Conservation (phyloP, 2,113 vertebrate species). For the Otis tarda region DNA sequence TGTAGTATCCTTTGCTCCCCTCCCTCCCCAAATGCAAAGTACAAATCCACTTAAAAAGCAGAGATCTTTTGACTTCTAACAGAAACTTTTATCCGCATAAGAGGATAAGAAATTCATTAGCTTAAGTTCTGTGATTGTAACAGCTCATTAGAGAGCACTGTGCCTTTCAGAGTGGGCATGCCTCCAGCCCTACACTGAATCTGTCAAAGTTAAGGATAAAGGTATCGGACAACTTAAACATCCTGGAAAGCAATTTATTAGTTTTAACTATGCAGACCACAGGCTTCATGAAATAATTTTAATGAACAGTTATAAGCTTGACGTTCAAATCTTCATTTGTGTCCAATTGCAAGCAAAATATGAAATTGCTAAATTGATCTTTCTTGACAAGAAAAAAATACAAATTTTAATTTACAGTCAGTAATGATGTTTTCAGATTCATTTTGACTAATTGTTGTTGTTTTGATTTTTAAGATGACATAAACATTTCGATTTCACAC, state of each 20-base stretch:
- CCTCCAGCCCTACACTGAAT: neutral
- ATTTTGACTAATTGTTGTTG: neutral
- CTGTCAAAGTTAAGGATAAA: conserved; percentile 50
- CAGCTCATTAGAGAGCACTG: conserved; percentile 34
- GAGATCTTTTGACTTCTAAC: conserved; percentile 30
- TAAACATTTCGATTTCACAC: neutral
- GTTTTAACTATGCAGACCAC: conserved; percentile 39
- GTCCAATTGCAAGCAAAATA: conserved; percentile 17
- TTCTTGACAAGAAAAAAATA: neutral
- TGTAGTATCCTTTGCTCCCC: neutral
- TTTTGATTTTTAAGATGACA: neutral
- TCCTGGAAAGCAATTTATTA: neutral
- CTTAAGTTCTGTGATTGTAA: conserved; percentile 19
- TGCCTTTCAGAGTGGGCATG: neutral
- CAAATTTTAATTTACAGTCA: neutral
- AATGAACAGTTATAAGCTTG: conserved; percentile 24
- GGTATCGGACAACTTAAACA: conserved; percentile 14
- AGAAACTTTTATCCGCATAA: conserved; percentile 25
- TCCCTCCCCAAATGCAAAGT: neutral
- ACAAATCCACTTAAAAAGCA: conserved; percentile 22
- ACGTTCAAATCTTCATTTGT: neutral
- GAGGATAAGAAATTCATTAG: conserved; percentile 57
- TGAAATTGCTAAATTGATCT: neutral
- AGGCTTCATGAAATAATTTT: conserved; percentile 27
- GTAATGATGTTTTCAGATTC: neutral